Conservation (phyloP, 2,888 invertebrate genomes). For the Cyrtodaria siliqua region DNA sequence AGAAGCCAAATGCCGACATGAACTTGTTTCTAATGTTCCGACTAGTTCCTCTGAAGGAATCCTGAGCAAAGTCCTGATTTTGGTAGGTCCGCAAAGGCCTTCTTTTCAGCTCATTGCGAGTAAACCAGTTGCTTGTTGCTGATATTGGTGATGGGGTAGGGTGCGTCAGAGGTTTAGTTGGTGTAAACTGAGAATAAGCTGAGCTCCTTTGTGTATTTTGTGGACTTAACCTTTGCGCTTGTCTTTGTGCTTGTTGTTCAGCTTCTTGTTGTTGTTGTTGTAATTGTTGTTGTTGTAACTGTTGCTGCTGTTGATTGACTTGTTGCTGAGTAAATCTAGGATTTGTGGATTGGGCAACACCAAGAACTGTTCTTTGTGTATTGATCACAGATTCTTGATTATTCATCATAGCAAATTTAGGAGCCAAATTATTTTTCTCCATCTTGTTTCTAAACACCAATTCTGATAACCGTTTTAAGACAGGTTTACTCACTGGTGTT, state of each 20-base stretch:
- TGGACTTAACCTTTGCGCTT: neutral
- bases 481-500: conserved; percentile 51
- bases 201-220: conserved; percentile 2
- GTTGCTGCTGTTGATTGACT: conserved; percentile 45
- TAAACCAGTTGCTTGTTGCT: conserved; percentile 41
- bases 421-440: conserved; percentile 24
- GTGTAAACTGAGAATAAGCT: neutral
- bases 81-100: conserved; percentile 53
- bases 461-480: conserved; percentile 37
- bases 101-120: conserved; percentile 50
- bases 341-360: too few species aligned
- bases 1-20: conserved; percentile 75
- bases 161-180: neutral
- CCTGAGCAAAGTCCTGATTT: conserved; percentile 4
- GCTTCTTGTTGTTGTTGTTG: conserved; percentile 4
- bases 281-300: conserved; percentile 31
- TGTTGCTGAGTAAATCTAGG: neutral
- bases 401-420: neutral
- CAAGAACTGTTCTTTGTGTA: too few species aligned
- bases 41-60: conserved; percentile 29
- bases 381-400: too few species aligned
- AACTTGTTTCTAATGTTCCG: conserved; percentile 71
- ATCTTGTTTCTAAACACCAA: conserved; percentile 30
- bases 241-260: neutral
- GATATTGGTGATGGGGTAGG: neutral